These are phyloP conservation scores for Nymphalis urticae DNA, from an alignment of 2,888 invertebrate genomes.

Conservation along the genomic window DNA sequence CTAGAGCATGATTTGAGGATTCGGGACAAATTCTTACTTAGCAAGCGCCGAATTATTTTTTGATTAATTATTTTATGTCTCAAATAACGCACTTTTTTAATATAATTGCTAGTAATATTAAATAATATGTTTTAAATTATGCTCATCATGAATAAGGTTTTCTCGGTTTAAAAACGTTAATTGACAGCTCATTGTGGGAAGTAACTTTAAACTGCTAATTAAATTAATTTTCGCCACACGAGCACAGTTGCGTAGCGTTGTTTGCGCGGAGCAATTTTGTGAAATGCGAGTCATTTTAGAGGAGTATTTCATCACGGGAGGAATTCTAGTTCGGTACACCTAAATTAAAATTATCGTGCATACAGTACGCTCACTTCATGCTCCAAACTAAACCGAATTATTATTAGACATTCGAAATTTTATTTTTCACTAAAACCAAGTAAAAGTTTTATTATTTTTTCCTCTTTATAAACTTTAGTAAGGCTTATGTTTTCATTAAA, in stretches of 20 bases:
- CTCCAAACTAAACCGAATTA: conserved; percentile 3
- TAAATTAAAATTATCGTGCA: conserved; percentile 29
- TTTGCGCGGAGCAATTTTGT: conserved; percentile 27
- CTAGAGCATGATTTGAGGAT: no score
- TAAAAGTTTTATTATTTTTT: neutral
- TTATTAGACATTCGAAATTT: conserved; percentile 6
- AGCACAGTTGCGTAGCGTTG: conserved; percentile 23
- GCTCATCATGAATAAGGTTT: neutral
- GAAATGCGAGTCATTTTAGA: conserved; percentile 34
- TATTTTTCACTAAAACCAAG: neutral
- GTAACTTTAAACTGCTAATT: conserved; percentile 21
- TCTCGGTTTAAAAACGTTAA: conserved; percentile 6
- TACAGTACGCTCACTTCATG: conserved; percentile 15
- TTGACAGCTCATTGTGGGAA: conserved; percentile 17
- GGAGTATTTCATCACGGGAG: conserved; percentile 32
- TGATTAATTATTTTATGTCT: no score
- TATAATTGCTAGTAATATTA: neutral
- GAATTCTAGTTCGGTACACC: conserved; percentile 35
- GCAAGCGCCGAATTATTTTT: no score
- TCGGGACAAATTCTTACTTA: no score
- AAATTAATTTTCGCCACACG: conserved; percentile 28
- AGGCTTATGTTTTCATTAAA: neutral
- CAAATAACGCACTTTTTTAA: no score
- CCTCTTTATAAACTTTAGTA: neutral
- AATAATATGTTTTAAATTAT: neutral